These are phyloP conservation scores for Pocillopora verrucosa DNA, from an alignment of 64 coral and sea anemone genomes.

Conservation along the genomic window DNA sequence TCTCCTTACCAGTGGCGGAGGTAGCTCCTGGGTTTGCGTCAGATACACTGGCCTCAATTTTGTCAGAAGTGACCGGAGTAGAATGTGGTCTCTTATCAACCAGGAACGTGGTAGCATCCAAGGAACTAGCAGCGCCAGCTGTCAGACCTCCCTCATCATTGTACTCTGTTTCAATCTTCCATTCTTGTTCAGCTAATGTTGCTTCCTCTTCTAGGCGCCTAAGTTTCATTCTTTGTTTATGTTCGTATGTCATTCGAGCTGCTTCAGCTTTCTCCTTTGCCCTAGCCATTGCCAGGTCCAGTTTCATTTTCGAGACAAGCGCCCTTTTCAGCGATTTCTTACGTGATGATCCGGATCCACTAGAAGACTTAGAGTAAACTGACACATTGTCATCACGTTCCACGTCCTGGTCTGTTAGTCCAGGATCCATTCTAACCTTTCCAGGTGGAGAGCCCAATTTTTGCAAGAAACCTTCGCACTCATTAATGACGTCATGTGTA, in stretches of 20 bases:
- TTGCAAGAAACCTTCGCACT: neutral
- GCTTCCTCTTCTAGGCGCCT: conserved; percentile 26
- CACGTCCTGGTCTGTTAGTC: neutral
- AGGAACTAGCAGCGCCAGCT: neutral
- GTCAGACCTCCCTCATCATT: neutral
- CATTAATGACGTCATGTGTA: neutral
- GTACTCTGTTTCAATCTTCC: too few species aligned
- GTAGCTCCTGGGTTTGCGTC: neutral
- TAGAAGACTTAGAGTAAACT: neutral
- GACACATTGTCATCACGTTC: neutral
- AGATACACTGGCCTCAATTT: neutral
- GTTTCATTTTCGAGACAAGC: neutral
- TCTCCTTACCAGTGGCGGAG: neutral
- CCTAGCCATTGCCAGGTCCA: neutral
- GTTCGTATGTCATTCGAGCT: neutral
- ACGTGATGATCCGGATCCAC: neutral
- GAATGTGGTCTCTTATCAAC: neutral
- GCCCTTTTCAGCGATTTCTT: neutral
- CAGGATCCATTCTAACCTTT: neutral
- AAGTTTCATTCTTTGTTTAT: neutral
- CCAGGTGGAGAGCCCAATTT: neutral
- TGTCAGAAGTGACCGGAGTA: neutral
- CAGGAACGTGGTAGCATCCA: neutral
- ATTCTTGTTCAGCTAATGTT: neutral
- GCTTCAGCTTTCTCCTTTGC: conserved; percentile 21